Base-by-base conservation (phyloP, 1,140 invertebrate genomes). In the Caerostris darwini region DNA sequence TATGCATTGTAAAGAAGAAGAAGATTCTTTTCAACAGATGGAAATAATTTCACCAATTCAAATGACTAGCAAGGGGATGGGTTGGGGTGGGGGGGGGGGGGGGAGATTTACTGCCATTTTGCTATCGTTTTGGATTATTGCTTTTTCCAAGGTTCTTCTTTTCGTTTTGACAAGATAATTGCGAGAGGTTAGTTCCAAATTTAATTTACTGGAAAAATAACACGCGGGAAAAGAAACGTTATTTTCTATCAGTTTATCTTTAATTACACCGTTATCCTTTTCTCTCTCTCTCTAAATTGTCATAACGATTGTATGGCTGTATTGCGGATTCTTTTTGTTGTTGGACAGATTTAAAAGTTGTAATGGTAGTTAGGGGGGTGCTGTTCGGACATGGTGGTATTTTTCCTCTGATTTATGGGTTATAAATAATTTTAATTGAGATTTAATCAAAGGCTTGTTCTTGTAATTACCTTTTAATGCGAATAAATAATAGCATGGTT, bases 161-260 rank as follows among this genome's bases (percentile, higher is more conserved):
- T 64, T 53, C 12, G 8, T 50, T 88, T 88, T 88, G 86, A 88
- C 86, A 88, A 88, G 58, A 64, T 88, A 88, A 88, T 88, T 88
- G 56, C 86, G 12, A 50, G 57, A 54, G 61, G 88, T 90, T 90
- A 90, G 61, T 77, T 57, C 14, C 34, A 77, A 90, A 90, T 90
- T 90, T 90, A 90, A 90, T 90, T 90, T 90, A 77, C 67, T 90
- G 64, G 53, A 90, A 90, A 88, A 83, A 88, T 61, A 71, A 90
- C n/a, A 67, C 34, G n/a, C 17, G 10, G 17, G 58, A 57, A 71
- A 61, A 14, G 67, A 90, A 56, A 90, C 17, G 86, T 50, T 83
- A 58, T 57, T 88, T 88, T 50, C 58, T n/a, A 19, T 14, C 86
- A 19, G 58, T 34, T 19, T 88, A 57, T 61, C 61, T 88, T 88